A percentile compares a stretch with the other conserved stretches of the same genome.
These are phyloP conservation scores for Glaucopsyche alexis DNA, from an alignment of 2,888 invertebrate species.

Conservation along the genomic window DNA sequence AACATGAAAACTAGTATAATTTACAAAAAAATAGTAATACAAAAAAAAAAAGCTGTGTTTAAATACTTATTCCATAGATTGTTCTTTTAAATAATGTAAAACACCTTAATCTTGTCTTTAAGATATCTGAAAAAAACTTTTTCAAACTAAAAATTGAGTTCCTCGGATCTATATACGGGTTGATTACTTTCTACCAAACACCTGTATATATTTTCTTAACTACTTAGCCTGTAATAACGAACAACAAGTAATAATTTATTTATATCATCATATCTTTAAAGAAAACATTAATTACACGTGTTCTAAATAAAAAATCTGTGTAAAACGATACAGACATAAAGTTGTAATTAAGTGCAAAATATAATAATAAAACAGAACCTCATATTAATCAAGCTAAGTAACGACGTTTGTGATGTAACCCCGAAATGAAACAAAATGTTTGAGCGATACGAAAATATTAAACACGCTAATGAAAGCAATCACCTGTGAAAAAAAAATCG, in stretches of 20 bases:
- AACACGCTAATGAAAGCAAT: slow-evolving; percentile 18
- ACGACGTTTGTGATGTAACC: slow-evolving; percentile 15
- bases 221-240: too few relatives aligned
- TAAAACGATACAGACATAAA: not conserved
- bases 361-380: slow-evolving; percentile 6
- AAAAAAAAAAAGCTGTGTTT: too few relatives aligned
- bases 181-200: too few relatives aligned
- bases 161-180: too few relatives aligned
- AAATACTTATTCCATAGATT: too few relatives aligned
- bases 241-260: not conserved
- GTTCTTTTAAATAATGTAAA: too few relatives aligned
- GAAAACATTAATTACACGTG: not conserved
- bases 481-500: not conserved
- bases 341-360: not conserved
- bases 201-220: too few relatives aligned
- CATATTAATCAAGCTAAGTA: not conserved
- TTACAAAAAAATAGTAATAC: too few relatives aligned
- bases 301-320: not conserved
- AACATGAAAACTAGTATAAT: too few relatives aligned
- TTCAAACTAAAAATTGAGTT: too few relatives aligned
- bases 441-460: slow-evolving; percentile 18
- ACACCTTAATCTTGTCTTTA: too few relatives aligned
- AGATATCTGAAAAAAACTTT: too few relatives aligned
- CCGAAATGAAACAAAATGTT: slow-evolving; percentile 16
- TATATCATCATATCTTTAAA: not conserved